Evolutionary conservation across 2,888 invertebrate genomes (phyloP), one percentile per base, ranked within the genome.

Genomic region (Leucophenga maculata): DNA sequence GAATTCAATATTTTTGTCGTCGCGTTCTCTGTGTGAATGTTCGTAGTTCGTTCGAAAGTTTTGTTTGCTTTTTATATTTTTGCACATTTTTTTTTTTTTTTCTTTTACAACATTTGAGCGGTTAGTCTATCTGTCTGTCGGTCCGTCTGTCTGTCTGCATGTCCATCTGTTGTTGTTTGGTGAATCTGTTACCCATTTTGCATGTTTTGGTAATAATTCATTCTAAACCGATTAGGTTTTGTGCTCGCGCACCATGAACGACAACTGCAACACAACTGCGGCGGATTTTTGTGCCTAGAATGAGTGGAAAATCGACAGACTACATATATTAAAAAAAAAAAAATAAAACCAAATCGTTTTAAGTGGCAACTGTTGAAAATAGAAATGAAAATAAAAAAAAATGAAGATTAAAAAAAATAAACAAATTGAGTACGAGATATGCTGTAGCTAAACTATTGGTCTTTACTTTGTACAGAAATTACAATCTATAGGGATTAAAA

Each of bases 141-240:
- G 55, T 22, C 26, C 14, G 55, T 55, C 22, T 8, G 13, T 26
- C 14, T 26, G 26, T 55, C 55, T 20, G 26, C 26, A 8, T 22
- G 11, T 55, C 55, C 13, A 14, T 26, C 55, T 50, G 16, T 16
- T 50, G 65, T 26, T 26, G 9, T 48, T 48, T 64, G 55, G 13
- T 44, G 39, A 60, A 60, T 60, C 60, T 39, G 44, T 66, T 67
- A 16, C 32, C 50, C 67, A 67, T 59, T 59, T 67, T 20, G n/a
- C 52, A 62, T 68, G 65, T 68, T 70, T 60, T 60, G 70, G 68
- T 65, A 68, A 71, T 71, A 71, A 68, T 71, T 71, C 70, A 68
- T 68, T 65, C 60, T 71, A 71, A 71, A 71, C 68, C 65, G 70
- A 71, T 71, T 71, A 68, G 65, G 70, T 71, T 39, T 71, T 71